Evolutionary conservation across 1,140 invertebrate genomes (phyloP).

Genomic region (Drosophila cardini): DNA sequence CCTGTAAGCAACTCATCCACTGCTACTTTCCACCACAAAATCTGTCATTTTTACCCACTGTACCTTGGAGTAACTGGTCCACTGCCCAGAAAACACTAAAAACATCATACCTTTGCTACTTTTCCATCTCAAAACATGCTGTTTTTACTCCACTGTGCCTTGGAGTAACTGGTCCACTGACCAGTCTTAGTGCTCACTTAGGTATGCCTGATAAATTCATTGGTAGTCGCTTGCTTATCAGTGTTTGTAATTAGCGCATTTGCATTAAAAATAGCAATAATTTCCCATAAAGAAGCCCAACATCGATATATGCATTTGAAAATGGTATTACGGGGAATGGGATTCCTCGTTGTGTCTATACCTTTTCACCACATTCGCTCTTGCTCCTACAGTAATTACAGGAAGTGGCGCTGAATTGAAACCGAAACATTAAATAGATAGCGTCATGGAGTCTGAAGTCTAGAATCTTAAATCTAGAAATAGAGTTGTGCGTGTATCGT

Average conservation of each 20-base stretch:
- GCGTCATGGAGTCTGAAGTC: conserved; percentile 43
- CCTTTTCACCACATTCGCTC: conserved; percentile 31
- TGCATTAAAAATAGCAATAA: conserved; percentile 84
- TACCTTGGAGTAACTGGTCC: neutral
- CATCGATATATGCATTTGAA: conserved; percentile 48
- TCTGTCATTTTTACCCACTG: too few species aligned
- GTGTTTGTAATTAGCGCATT: conserved; percentile 83
- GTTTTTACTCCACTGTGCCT: neutral
- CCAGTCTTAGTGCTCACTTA: conserved; percentile 29
- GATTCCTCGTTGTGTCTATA: neutral
- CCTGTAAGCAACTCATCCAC: too few species aligned
- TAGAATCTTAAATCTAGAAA: neutral
- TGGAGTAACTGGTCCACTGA: conserved; percentile 10
- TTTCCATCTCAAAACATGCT: neutral
- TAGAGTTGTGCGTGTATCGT: neutral
- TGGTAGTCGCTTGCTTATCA: conserved; percentile 63
- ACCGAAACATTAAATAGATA: conserved; percentile 78
- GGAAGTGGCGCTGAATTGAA: conserved; percentile 76
- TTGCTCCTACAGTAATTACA: conserved; percentile 55
- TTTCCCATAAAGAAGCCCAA: conserved; percentile 79
- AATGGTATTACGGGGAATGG: conserved; percentile 11
- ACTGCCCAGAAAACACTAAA: too few species aligned
- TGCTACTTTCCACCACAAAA: too few species aligned
- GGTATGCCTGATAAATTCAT: conserved; percentile 73
- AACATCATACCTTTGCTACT: too few species aligned